Base-by-base conservation (phyloP, 1,140 invertebrate genomes). In the Cyclargus thomasi region DNA sequence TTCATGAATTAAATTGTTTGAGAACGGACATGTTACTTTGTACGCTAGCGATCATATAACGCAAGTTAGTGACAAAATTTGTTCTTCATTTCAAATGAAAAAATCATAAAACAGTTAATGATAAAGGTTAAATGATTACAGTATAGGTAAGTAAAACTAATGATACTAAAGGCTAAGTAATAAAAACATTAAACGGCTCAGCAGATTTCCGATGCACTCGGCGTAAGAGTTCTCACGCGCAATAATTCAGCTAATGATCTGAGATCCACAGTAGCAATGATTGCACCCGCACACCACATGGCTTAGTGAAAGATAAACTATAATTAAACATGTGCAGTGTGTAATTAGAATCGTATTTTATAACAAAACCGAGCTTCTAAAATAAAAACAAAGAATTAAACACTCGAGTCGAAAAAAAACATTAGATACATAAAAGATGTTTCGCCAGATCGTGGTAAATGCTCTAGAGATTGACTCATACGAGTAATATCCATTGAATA, bases 241-340 rank as follows among this genome's bases (percentile, higher is more conserved):
- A 69, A 67, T 66, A 67, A 70, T 70, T 70, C 57, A 67, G 65
- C 63, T 67, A 70, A 70, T 68, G 65, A 68, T 67, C 74, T 77
- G 76, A 70, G 74, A 78, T 75, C 39, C 39, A 47, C 80, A 79
- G 83, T 85, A 85, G 83, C 83, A 80, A 76, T 77, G 75, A 82
- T 77, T 80, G 71, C 72, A 76, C 70, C 65, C 79, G 81, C 74
- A 65, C 69, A 72, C 81, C 82, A 84, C 81, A 84, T 86, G 83
- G 77, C 55, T 18, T 59, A 59, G 55, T 59, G 55, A 11, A 70
- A 65, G 69, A 68, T 75, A 76, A 71, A 74, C 66, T 74, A 74
- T 82, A 82, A 82, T 82, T 73, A 59, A 59, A 59, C 18, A 59
- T 20, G 10, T 20, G 55, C 11, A 59, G 55, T n/a, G 55, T 75